A percentile compares a stretch with the other conserved stretches of the same genome.
phyloP scores from a whole-genome alignment of 2,888 invertebrate species.

The Melipona bicolor region DNA sequence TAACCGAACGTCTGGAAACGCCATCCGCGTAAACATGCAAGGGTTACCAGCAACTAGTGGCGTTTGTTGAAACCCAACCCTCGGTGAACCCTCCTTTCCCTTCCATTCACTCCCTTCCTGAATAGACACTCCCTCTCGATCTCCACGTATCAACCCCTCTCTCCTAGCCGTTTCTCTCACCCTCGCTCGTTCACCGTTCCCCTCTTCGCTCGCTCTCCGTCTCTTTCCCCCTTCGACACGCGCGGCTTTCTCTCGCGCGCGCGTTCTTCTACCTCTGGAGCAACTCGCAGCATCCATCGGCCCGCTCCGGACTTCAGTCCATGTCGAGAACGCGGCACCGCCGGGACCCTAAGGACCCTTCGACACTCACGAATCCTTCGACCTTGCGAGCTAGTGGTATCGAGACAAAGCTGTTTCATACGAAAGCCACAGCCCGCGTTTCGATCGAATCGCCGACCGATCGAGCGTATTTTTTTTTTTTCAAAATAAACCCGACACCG shows the following conservation, averaged over 20 bases:
- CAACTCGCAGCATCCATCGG: conserved; percentile 80
- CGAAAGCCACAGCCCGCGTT: neutral
- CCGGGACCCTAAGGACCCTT: conserved; percentile 71
- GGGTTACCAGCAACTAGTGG: conserved; percentile 73
- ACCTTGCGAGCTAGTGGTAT: conserved; percentile 54
- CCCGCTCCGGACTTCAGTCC: conserved; percentile 81
- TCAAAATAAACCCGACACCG: neutral
- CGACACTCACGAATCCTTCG: conserved; percentile 63
- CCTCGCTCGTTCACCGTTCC: conserved; percentile 60
- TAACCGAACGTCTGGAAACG: conserved; percentile 23
- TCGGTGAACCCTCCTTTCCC: conserved; percentile 50
- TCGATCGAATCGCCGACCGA: neutral
- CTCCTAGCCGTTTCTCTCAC: conserved; percentile 66
- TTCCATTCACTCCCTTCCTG: conserved; percentile 61
- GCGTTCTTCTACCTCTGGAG: conserved; percentile 75
- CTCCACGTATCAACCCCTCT: conserved; percentile 67
- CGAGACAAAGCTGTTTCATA: neutral
- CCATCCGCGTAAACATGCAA: conserved; percentile 60
- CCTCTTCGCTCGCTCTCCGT: conserved; percentile 47
- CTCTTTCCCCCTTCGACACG: conserved; percentile 63
- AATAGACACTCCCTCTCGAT: conserved; percentile 53
- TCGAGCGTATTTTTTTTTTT: neutral
- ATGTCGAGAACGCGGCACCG: conserved; percentile 83
- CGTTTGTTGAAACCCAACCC: conserved; percentile 64
- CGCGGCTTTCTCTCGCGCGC: conserved; percentile 72